phyloP scores from a whole-genome alignment of 2,888 invertebrate species.

The Dione vanillae region DNA sequence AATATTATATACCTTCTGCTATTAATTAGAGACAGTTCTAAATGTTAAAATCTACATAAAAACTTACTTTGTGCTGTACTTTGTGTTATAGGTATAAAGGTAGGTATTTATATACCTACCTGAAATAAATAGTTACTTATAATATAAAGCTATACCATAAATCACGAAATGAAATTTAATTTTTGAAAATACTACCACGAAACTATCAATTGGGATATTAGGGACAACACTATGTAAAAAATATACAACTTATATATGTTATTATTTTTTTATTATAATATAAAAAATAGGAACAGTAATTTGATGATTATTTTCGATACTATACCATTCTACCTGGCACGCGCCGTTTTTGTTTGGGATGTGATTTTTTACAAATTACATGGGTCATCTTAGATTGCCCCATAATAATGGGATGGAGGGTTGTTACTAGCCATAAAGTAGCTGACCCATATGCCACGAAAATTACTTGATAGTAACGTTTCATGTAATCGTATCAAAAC shows the following conservation, averaged over 20 bases:
- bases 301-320: constrained; percentile 30
- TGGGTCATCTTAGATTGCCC: constrained; percentile 45
- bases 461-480: constrained; percentile 51
- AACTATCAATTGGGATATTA: background rate
- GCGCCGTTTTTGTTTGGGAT: constrained; percentile 39
- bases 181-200: background rate
- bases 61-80: no score
- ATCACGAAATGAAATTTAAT: background rate
- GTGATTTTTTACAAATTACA: constrained; percentile 32
- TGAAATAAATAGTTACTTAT: no score
- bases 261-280: constrained; percentile 10
- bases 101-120: no score
- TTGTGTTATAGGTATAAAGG: no score
- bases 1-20: no score
- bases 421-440: constrained; percentile 55
- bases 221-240: background rate
- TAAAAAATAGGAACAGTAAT: constrained; percentile 18
- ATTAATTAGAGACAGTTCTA: no score
- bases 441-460: constrained; percentile 60
- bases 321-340: constrained; percentile 38
- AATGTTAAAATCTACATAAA: no score
- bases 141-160: no score
- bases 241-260: background rate
- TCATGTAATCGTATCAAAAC: constrained; percentile 25
- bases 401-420: constrained; percentile 53